These are phyloP conservation scores for Gobio occitaniae DNA, from an alignment of 2,797 vertebrate species.

Conservation along the genomic window DNA sequence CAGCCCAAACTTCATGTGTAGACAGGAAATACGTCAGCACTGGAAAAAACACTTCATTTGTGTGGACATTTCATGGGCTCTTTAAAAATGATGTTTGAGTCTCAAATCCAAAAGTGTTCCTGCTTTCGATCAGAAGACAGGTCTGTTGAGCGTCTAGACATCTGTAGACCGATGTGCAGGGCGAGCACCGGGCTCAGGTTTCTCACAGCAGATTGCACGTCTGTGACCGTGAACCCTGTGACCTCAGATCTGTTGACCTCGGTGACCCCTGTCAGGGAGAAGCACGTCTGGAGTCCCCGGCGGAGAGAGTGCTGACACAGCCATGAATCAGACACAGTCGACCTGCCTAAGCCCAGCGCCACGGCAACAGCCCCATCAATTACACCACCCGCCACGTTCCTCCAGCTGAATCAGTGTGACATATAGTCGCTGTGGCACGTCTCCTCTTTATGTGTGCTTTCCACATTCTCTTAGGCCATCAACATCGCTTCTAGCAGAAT, in stretches of 20 bases:
- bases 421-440: not conserved
- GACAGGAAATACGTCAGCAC: not conserved
- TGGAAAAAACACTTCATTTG: not conserved
- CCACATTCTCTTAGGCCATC: not conserved
- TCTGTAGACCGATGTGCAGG: constrained; percentile 29
- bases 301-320: constrained; percentile 50
- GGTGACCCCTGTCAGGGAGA: constrained; percentile 43
- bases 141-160: constrained; percentile 49
- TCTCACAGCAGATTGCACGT: constrained; percentile 45
- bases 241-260: constrained; percentile 54
- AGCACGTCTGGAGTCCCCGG: constrained; percentile 46
- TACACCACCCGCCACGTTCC: constrained; percentile 3
- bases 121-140: constrained; percentile 27
- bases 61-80: not conserved
- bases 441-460: not conserved
- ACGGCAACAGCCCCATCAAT: constrained; percentile 40
- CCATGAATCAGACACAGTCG: constrained; percentile 56
- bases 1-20: not conserved
- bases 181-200: constrained; percentile 47
- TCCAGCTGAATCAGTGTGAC: constrained; percentile 3
- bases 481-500: not conserved
- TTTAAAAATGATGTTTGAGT: not conserved
- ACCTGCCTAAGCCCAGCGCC: constrained; percentile 25
- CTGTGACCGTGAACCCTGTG: constrained; percentile 55
- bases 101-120: not conserved